Base-by-base conservation (phyloP, 2,888 invertebrate species). In the Nephrotoma appendiculata region DNA sequence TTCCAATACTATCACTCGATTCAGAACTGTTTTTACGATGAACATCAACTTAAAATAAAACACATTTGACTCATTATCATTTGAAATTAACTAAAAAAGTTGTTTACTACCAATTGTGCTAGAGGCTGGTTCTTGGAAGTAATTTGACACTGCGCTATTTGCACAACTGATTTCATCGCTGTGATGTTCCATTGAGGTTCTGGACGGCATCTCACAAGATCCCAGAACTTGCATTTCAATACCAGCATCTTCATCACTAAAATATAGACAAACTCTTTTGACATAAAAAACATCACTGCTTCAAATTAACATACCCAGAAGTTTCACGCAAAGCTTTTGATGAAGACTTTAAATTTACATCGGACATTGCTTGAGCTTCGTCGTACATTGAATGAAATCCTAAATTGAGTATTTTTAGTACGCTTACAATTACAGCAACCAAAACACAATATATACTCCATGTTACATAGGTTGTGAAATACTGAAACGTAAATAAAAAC, bases 381-480 rank as follows among this genome's bases (percentile, higher is more conserved):
- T 99, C 98, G 92, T 98, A 99, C 93, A 98, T 95, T 89, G 96
- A 95, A 92, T 99, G 99, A 87, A 99, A 93, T 84, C 96, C 95
- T 92, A 96, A 96, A 92, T 98, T 99, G 89, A 97, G 92, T 87
- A 96, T 92, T 93, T 99, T 99, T 88, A 99, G 93, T 86, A 94
- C 91, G 11, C 95, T 93, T 91, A 99, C 97, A 87, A 97, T 92
- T 86, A 96, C 90, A 43, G 96, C 95, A 88, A 99, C 95, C 86
- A 96, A 93, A 86, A 93, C 93, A 91, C 97, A 96, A 92, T 99
- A 99, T 87, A 96, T 93, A 87, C 95, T 93, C 98, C 98, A 98
- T 89, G 97, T 95, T 88, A 95, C 92, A 89, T 95, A 93, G 87
- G 96, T 94, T 88, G 97, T 96, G 92, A 97, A 96, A 91, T 97